Conservation (phyloP, 2,797 vertebrate genomes). For the Neopelma chrysocephalum region DNA sequence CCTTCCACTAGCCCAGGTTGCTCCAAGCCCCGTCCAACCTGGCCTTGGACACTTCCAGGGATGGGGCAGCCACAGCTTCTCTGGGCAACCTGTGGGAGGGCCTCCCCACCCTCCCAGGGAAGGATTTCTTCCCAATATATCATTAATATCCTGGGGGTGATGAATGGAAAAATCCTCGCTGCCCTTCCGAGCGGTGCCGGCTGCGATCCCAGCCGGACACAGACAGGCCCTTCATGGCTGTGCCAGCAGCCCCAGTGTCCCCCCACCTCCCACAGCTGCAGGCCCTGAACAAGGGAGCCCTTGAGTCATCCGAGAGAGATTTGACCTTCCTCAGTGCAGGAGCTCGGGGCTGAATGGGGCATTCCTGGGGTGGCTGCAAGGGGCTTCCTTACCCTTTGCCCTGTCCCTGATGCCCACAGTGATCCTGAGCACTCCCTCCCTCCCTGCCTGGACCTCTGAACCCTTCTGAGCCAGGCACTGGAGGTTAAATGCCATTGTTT, state of each 20-base stretch:
- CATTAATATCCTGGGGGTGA: rapidly evolving
- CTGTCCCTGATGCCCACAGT: background rate
- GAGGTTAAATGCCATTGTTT: background rate
- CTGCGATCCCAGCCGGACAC: background rate
- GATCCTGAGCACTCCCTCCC: background rate
- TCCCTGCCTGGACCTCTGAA: background rate
- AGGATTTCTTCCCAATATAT: rapidly evolving
- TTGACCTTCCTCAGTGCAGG: background rate
- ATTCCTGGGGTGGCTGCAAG: background rate
- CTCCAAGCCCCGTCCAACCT: rapidly evolving
- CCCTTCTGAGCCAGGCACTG: rapidly evolving
- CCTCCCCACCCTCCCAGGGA: background rate
- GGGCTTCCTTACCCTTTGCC: background rate
- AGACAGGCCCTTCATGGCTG: background rate
- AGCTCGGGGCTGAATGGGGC: background rate
- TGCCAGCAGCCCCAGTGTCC: background rate
- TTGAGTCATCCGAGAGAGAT: background rate
- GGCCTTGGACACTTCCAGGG: background rate
- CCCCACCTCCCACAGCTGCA: background rate
- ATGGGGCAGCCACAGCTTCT: background rate
- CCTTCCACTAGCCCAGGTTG: background rate
- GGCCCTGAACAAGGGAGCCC: background rate
- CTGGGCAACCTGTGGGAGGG: background rate
- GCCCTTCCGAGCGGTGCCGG: background rate
- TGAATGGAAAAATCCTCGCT: background rate